Base-by-base conservation (phyloP, 2,797 vertebrate genomes). In the Pseudochirops cupreus region DNA sequence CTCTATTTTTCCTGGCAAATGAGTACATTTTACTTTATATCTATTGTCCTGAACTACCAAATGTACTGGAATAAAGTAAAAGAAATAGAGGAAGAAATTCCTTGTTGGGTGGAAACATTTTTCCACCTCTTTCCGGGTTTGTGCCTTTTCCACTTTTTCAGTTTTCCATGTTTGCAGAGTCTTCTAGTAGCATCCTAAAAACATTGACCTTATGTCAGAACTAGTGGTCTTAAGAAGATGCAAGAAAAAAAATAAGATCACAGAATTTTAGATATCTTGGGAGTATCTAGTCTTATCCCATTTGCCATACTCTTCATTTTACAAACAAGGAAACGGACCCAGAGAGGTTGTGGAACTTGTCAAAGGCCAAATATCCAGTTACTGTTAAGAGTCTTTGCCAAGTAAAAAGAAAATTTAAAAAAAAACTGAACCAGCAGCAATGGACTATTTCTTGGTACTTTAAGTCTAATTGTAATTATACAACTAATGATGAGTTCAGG, bases 221-320 rank as follows among this genome's bases (percentile, higher is more conserved):
- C 87, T 91, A 26, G 50, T 46, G 52, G n/a, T 93, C 67, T 57
- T 91, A 56, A 93, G 87, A 91, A 56, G 33, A 96, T 93, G 31
- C 58, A 94, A 94, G 31, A 87, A 55, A 24, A 56, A 59, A 33
- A n/a, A 57, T 58, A 24, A 90, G 21, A 11, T 67, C 26, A 90
- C 55, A 93, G 31, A 24, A 82, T 82, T 46, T 46, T 39, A 46
- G 67, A 46, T 24, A 82, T n/a, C 18, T 82, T 82, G 6, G 67
- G 39, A 82, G 46, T 24, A 82, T 46, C n/a, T 82, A 82, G n/a
- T 39, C 21, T 1, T 24, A 46, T 82, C n/a, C n/a, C 39, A 9
- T n/a, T 74, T 21, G 5, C 14, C 31, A n/a, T 39, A 21, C 1
- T 39, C 62, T n/a, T 74, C 16, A 39, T 74, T 74, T 39, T 74